Evolutionary conservation across 2,113 vertebrate species (phyloP), one percentile per base, ranked within the genome.

Genomic region (Triplophysa tibetana): DNA sequence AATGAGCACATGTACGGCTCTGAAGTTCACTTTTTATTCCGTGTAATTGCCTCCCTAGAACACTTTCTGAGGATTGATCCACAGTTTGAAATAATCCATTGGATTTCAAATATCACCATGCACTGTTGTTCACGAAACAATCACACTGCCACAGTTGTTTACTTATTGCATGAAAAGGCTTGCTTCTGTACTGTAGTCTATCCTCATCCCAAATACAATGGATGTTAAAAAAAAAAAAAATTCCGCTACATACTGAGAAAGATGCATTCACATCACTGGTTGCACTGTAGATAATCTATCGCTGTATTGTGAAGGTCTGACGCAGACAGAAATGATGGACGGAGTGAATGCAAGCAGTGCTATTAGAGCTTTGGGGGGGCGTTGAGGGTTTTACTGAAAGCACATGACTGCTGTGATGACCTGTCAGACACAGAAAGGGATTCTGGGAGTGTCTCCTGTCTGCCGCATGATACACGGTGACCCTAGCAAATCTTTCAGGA

Each of bases 21-120:
- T 72, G 69, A 85, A 75, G 81, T 83, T 87, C 70, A 75, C 69
- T 29, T 70, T 69, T 45, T 56, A 52, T 62, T 70, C 63, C 24
- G 50, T 64, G 81, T 85, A 84, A 87, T 87, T 83, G 77, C 81
- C 75, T 74, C 68, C 58, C 72, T 69, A 41, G 61, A 70, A 52
- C 69, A 56, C 64, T 74, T 81, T 82, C 68, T 73, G 16, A 21
- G 24, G 45, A 88, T 87, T 89, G 82, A 88, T 86, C 84, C 70
- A 45, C 62, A 84, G 38, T 78, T 83, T 52, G 54, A 74, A 75
- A 75, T 70, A 85, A 84, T 83, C 77, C 64, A 78, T 75, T 74
- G 73, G 52, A 80, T 83, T 82, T 79, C 67, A 80, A 73, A 82
- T 70, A 48, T 79, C 54, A 66, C 61, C 2, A n/a, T 60, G 82